phyloP scores from a whole-genome alignment of 2,797 vertebrate species.

The Sebastes baramenuke region DNA sequence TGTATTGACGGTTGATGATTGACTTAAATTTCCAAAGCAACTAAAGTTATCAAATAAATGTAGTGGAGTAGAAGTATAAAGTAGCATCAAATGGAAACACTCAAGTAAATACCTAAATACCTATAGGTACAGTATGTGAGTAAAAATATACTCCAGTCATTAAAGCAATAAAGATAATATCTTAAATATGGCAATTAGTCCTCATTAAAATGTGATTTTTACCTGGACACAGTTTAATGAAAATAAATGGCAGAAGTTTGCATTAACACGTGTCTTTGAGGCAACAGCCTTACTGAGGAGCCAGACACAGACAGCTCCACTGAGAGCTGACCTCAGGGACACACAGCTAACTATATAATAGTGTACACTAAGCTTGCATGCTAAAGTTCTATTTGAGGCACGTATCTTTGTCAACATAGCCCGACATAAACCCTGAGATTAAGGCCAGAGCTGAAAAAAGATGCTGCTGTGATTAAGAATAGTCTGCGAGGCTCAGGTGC shows the following conservation, averaged over 20 bases:
- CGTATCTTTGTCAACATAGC: conserved; percentile 35
- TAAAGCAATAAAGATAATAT: background rate
- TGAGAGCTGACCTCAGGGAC: conserved; percentile 28
- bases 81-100: background rate
- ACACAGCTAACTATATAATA: background rate
- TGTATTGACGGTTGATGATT: too few relatives aligned
- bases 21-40: background rate
- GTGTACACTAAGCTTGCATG: conserved; percentile 10
- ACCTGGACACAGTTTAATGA: conserved; percentile 19
- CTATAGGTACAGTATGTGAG: background rate
- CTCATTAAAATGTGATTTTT: conserved; percentile 27
- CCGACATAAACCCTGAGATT: conserved; percentile 42
- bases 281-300: too few relatives aligned
- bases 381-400: conserved; percentile 40
- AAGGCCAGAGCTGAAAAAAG: conserved; percentile 48
- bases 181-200: conserved; percentile 13
- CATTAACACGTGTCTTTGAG: background rate
- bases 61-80: background rate
- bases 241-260: conserved; percentile 28
- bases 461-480: conserved; percentile 20
- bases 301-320: background rate
- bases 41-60: background rate
- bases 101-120: background rate
- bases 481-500: conserved; percentile 11
- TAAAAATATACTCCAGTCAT: background rate